A percentile compares a stretch with the other conserved stretches of the same genome.
Conservation (phyloP, 2,113 vertebrate genomes). For the Prolemur simus region DNA sequence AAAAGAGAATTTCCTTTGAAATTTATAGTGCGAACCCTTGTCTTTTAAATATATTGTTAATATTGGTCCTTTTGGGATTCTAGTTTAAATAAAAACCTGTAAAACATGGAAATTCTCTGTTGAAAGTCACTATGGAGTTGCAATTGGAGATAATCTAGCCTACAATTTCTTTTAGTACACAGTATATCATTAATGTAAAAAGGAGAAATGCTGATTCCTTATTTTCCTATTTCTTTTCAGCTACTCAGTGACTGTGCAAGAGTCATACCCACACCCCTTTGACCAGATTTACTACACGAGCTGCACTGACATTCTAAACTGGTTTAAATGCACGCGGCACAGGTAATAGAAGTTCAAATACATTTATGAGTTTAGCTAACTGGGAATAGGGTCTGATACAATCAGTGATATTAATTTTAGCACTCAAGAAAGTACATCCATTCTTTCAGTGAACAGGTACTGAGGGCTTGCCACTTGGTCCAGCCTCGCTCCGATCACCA, state of each 20-base stretch:
- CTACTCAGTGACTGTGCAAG: conserved; percentile 96
- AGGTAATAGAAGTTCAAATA: conserved; percentile 84
- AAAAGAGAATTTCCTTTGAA: not conserved
- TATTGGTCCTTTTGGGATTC: not conserved
- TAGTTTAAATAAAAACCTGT: not conserved
- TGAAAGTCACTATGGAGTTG: not conserved
- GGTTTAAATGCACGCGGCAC: conserved; percentile 99
- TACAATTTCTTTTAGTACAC: not conserved
- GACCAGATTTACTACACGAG: conserved; percentile 98
- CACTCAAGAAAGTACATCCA: not conserved
- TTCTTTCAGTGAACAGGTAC: no score
- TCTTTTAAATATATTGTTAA: conserved; percentile 18
- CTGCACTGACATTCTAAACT: conserved; percentile 97
- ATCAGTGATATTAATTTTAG: not conserved
- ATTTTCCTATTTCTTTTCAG: conserved; percentile 79
- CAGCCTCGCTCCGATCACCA: not conserved
- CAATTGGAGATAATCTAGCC: not conserved
- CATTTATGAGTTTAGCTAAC: not conserved
- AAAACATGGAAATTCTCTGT: not conserved
- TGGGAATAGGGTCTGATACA: not conserved
- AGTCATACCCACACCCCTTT: conserved; percentile 96
- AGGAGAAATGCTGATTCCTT: not conserved
- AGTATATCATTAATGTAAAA: not conserved
- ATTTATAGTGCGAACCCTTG: not conserved
- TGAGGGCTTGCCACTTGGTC: not conserved